phyloP scores from a whole-genome alignment of 2,113 vertebrate species.

The Stigmatopora nigra region DNA sequence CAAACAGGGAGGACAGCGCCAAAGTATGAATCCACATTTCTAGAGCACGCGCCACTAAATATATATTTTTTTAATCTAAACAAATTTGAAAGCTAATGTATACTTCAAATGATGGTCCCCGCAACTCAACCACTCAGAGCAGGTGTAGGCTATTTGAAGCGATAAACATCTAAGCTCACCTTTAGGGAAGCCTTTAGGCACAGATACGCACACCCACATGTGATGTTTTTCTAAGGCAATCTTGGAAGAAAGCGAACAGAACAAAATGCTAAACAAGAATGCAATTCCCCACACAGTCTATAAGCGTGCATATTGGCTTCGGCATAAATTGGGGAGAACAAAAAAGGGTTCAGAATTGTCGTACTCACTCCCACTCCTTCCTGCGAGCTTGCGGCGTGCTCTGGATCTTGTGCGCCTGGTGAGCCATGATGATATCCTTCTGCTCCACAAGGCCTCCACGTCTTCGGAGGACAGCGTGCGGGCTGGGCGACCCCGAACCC shows the following conservation, averaged over 20 bases:
- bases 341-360: slow-evolving; percentile 14
- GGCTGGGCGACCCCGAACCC: slow-evolving; percentile 74
- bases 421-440: slow-evolving; percentile 88
- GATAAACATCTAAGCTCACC: slow-evolving; percentile 1
- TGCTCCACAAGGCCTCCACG: slow-evolving; percentile 88
- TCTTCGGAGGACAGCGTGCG: slow-evolving; percentile 77
- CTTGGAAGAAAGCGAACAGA: background rate
- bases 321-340: background rate
- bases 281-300: background rate
- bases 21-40: no score
- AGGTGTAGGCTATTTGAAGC: background rate
- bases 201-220: background rate
- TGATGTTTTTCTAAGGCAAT: background rate
- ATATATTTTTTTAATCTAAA: background rate
- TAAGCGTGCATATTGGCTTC: background rate
- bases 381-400: slow-evolving; percentile 88
- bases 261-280: background rate
- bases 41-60: background rate
- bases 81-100: background rate
- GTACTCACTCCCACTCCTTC: slow-evolving; percentile 96
- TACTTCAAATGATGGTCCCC: background rate
- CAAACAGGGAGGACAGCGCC: no score
- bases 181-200: background rate
- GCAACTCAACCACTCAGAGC: background rate
- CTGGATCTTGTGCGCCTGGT: slow-evolving; percentile 92